Percentiles rank a stretch among this genome's conserved stretches.
Evolutionary conservation across 2,888 invertebrate genomes (phyloP).

Genomic region (Drosophila picticornis): DNA sequence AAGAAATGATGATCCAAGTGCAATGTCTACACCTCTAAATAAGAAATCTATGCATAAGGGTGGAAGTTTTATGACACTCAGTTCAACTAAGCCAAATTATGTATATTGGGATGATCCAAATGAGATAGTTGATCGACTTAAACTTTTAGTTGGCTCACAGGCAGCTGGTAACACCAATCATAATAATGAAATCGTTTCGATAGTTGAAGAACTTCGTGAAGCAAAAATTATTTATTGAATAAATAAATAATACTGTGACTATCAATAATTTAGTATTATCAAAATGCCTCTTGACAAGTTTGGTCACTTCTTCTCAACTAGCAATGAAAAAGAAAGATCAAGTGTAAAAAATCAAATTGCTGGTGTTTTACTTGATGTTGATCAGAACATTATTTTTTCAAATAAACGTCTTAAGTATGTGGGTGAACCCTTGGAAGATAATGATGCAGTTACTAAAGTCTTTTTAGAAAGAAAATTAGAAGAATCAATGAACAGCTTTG

Average conservation of each 20-base stretch:
- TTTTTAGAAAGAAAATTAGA: too few species aligned
- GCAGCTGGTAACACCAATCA: constrained; percentile 33
- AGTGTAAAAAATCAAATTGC: neutral
- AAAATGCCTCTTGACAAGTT: neutral
- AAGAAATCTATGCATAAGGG: neutral
- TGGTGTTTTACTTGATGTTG: neutral
- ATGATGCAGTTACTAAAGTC: too few species aligned
- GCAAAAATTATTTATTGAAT: constrained; percentile 16
- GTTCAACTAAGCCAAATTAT: constrained; percentile 27
- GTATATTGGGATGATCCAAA: constrained; percentile 72
- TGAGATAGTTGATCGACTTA: constrained; percentile 74
- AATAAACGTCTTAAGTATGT: too few species aligned
- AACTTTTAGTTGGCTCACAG: constrained; percentile 47
- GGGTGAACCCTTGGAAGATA: too few species aligned
- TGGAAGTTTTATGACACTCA: neutral
- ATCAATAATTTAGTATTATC: neutral
- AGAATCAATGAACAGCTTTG: too few species aligned
- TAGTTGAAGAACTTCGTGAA: constrained; percentile 36
- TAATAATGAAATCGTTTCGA: constrained; percentile 40
- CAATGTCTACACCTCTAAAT: neutral
- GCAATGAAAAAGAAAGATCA: neutral
- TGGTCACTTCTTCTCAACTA: neutral
- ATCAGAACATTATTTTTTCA: neutral
- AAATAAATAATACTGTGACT: neutral
- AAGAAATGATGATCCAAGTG: too few species aligned